These are phyloP conservation scores for Electrona antarctica DNA, from an alignment of 2,113 vertebrate species.

Conservation along the genomic window DNA sequence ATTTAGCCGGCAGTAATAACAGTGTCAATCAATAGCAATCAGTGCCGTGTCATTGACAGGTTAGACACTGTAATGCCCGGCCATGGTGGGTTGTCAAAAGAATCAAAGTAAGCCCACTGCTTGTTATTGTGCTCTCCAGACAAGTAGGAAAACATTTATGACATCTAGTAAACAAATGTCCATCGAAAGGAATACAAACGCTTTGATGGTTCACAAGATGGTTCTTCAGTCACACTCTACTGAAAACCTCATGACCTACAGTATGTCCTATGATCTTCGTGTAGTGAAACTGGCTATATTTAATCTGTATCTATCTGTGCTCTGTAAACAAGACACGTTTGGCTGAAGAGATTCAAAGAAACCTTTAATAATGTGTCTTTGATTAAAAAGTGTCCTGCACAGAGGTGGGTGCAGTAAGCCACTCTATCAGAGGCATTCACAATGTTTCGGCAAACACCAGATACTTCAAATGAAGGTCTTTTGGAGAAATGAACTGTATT, in stretches of 20 bases:
- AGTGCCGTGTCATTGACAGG: conserved; percentile 73
- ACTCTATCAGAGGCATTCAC: not conserved
- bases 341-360: not conserved
- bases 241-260: conserved; percentile 35
- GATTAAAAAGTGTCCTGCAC: not conserved
- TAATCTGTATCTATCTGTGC: not conserved
- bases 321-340: not conserved
- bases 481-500: not conserved
- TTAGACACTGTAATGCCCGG: conserved; percentile 73
- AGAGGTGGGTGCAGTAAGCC: not conserved
- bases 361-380: not conserved
- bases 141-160: conserved; percentile 47
- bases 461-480: not conserved
- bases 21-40: conserved; percentile 72
- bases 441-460: not conserved
- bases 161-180: conserved; percentile 53
- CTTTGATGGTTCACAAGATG: conserved; percentile 49
- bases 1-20: conserved; percentile 74
- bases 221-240: conserved; percentile 20
- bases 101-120: conserved; percentile 61
- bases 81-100: conserved; percentile 63
- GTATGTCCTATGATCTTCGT: conserved; percentile 33
- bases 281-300: not conserved
- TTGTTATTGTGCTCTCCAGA: conserved; percentile 68
- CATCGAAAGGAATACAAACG: conserved; percentile 40